phyloP scores from a whole-genome alignment of 2,888 invertebrate genomes.

The Cremastinae sp. region DNA sequence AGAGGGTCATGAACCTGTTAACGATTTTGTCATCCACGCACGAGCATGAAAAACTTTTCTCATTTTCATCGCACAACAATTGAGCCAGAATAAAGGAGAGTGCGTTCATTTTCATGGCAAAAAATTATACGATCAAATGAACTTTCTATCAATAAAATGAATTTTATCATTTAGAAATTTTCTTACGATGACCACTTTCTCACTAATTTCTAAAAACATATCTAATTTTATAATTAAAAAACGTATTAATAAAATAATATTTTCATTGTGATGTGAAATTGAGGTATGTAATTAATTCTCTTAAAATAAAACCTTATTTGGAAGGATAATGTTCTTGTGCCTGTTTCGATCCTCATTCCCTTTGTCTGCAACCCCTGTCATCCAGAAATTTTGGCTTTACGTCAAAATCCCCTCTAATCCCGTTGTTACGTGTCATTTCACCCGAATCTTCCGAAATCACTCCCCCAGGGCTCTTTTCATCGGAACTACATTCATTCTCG shows the following conservation, averaged over 20 bases:
- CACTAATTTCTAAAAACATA: too few species aligned
- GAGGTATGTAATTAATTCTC: too few species aligned
- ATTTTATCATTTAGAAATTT: too few species aligned
- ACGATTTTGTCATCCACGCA: slow-evolving; percentile 39
- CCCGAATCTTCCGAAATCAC: slow-evolving; percentile 27
- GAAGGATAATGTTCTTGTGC: too few species aligned
- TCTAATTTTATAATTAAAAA: too few species aligned
- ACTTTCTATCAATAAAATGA: too few species aligned
- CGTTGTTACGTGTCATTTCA: slow-evolving; percentile 53
- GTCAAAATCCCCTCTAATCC: slow-evolving; percentile 25
- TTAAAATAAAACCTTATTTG: too few species aligned
- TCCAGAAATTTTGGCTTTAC: slow-evolving; percentile 26
- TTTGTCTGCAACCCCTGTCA: slow-evolving; percentile 20
- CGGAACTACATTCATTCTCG: slow-evolving; percentile 39
- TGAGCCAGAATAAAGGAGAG: background rate
- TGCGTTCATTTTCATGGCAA: background rate
- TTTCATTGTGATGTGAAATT: too few species aligned
- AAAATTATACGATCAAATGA: too few species aligned
- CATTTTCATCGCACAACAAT: background rate
- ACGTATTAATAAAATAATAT: too few species aligned
- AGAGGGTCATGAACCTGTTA: slow-evolving; percentile 47
- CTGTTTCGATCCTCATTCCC: background rate
- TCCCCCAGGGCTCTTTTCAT: slow-evolving; percentile 29
- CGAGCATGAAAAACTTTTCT: slow-evolving; percentile 20
- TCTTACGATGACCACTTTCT: too few species aligned